Percentiles rank a stretch among this genome's conserved stretches.
These are phyloP conservation scores for Galemys pyrenaicus DNA, from an alignment of 2,113 vertebrate species.

Conservation along the genomic window DNA sequence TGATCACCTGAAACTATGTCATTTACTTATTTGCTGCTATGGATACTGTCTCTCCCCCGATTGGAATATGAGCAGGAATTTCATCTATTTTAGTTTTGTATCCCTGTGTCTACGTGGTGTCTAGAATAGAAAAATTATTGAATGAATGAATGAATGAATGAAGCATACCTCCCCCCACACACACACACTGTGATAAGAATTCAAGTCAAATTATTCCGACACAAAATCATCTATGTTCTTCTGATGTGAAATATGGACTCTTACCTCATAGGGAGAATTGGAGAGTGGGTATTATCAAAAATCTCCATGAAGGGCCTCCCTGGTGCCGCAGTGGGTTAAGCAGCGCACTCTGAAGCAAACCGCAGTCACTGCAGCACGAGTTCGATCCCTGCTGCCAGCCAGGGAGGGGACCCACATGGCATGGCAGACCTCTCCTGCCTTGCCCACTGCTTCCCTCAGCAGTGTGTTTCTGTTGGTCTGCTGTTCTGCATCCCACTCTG, in stretches of 20 bases:
- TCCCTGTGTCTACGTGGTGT: not conserved
- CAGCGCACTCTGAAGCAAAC: no score
- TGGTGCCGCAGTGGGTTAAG: no score
- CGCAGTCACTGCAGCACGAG: no score
- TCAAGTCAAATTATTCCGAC: not conserved
- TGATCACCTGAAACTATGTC: not conserved
- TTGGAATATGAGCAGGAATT: not conserved
- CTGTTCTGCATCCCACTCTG: no score
- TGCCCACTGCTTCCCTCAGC: no score
- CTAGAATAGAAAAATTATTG: not conserved
- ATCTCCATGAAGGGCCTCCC: not conserved
- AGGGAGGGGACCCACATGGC: no score
- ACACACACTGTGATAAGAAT: not conserved
- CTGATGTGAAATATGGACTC: not conserved
- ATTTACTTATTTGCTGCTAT: not conserved
- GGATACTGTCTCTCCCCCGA: not conserved
- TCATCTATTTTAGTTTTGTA: not conserved
- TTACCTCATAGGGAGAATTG: not conserved
- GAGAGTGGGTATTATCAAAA: not conserved
- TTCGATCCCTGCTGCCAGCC: no score
- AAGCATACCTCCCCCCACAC: not conserved
- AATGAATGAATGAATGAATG: not conserved
- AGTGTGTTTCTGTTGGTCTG: no score
- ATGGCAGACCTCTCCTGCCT: no score
- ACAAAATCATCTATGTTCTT: not conserved